Evolutionary conservation across 2,888 invertebrate species (phyloP), one percentile per base, ranked within the genome.

Genomic region (Hesperia comma): DNA sequence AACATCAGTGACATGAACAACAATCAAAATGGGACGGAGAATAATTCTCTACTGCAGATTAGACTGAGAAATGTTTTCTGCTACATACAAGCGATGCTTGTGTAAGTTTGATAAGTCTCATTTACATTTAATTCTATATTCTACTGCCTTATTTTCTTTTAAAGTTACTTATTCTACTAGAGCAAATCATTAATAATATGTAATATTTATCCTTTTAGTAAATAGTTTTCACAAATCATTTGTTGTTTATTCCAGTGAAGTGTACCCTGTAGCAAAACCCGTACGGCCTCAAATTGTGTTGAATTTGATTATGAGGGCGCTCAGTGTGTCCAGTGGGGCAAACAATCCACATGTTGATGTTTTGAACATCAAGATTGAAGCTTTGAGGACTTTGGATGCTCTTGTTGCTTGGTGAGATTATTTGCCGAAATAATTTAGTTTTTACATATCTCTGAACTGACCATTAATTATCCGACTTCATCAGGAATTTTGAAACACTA

Each of bases 61-160:
- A 79, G 85, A 66, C 77, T 92, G 0, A 82, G 76, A 49, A 92
- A 92, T 72, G 70, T 90, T n/a, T 82, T 92, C 14, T 73, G 90
- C 0, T 90, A 86, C 69, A 83, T 92, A 40, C 92, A 92, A 61
- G 91, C 92, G 62, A 88, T 90, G 87, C 84, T 92, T 67, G 88
- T 92, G 92, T 92, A 75, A 88, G 92, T 90, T 75, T 66, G 6
- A 51, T 5, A 7, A 5, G 2, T 46, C 15, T n/a, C 15, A 46
- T 46, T 17, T 6, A 8, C 8, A 37, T 37, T 37, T 4, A 26
- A 37, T 12, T 8, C 12, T 37, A 3, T 12, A 10, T 10, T 37
- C 12, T 12, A 10, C 37, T 37, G 37, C 10, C 1, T 37, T 37
- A 2, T 3, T 37, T 37, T 12, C 37, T 37, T 37, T 37, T 37